Conservation (phyloP, 2,888 invertebrate species). For the Chrysotoxum bicinctum region DNA sequence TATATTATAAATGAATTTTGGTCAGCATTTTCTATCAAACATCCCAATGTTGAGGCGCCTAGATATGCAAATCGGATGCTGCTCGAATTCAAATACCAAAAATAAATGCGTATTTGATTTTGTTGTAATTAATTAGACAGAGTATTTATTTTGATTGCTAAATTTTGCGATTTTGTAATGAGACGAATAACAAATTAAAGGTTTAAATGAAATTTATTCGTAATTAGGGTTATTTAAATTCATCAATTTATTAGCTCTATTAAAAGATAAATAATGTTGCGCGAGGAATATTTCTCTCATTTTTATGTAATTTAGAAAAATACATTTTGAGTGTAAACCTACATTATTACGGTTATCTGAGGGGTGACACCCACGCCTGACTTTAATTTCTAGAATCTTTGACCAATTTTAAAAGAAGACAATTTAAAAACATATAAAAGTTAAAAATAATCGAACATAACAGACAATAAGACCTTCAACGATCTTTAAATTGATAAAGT, state of each 20-base stretch:
- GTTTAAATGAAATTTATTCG: background rate
- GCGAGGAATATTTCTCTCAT: background rate
- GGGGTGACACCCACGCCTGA: too few species aligned
- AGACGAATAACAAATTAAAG: background rate
- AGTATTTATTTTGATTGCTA: conserved; percentile 38
- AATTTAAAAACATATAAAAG: background rate
- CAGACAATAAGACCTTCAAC: too few species aligned
- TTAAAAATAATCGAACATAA: too few species aligned
- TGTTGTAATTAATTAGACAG: conserved; percentile 51
- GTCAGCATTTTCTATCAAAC: background rate
- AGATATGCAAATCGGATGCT: background rate
- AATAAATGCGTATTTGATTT: conserved; percentile 39
- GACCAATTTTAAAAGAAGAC: background rate
- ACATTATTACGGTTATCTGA: too few species aligned
- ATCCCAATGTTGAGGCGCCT: background rate
- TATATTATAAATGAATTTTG: background rate
- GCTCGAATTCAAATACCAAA: conserved; percentile 37
- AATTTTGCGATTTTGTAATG: conserved; percentile 15
- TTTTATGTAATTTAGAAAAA: too few species aligned
- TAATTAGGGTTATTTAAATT: background rate
- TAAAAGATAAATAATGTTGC: background rate
- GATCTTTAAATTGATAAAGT: background rate
- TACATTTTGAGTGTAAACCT: background rate
- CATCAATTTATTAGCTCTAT: background rate
- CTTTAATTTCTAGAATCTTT: background rate